Evolutionary conservation across 2,797 vertebrate species (phyloP).

Genomic region (Acanthis flammea): DNA sequence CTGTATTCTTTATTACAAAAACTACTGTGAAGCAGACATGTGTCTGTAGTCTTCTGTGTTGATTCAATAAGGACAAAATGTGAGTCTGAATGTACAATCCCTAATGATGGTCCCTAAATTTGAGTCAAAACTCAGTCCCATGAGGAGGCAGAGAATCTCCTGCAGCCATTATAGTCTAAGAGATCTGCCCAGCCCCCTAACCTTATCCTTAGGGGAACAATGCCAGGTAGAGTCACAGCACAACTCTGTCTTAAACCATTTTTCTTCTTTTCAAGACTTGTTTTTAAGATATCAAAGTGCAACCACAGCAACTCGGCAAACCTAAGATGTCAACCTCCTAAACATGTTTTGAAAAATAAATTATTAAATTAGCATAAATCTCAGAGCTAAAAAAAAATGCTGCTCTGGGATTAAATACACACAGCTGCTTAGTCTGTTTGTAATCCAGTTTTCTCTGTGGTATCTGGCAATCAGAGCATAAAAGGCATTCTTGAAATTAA

Average conservation of each 20-base stretch:
- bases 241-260: background rate
- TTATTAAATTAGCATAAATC: background rate
- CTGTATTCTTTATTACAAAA: background rate
- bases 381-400: background rate
- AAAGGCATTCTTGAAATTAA: background rate
- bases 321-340: background rate
- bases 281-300: background rate
- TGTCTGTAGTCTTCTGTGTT: background rate
- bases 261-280: background rate
- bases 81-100: background rate
- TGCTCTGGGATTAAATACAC: background rate
- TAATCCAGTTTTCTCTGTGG: background rate
- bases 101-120: background rate
- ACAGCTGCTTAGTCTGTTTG: constrained; percentile 12
- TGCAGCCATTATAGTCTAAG: background rate
- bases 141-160: background rate
- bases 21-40: accelerated
- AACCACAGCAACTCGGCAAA: background rate
- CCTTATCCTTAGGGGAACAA: background rate
- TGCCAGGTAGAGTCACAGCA: accelerated
- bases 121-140: accelerated
- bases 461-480: background rate
- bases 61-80: background rate
- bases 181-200: background rate
- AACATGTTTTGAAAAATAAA: background rate